phyloP scores from a whole-genome alignment of 2,113 vertebrate genomes.

The Struthio camelus region DNA sequence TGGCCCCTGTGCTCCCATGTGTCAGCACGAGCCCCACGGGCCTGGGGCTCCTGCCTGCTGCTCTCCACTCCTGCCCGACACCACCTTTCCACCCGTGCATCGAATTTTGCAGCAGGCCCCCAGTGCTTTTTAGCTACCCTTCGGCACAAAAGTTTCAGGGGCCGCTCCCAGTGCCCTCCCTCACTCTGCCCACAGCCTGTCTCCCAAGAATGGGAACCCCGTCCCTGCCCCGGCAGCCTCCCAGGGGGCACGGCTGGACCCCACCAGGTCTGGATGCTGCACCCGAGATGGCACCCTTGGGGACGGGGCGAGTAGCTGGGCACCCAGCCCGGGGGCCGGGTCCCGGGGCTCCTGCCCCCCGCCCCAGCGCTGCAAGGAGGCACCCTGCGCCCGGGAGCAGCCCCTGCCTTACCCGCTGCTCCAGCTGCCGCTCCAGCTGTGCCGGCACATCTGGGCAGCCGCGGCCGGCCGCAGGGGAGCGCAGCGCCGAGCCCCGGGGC shows the following conservation, averaged over 20 bases:
- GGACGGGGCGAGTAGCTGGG: neutral
- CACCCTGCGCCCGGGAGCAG: neutral
- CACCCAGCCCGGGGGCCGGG: no score
- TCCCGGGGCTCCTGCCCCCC: no score
- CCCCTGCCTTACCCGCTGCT: slow-evolving; percentile 1
- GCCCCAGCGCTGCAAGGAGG: no score
- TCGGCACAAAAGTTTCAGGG: neutral
- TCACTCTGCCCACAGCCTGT: neutral
- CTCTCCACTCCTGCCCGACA: neutral
- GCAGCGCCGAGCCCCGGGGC: neutral
- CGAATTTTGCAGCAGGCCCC: neutral
- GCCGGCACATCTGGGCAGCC: slow-evolving; percentile 31
- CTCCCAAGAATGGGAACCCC: no score
- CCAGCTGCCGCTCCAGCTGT: neutral
- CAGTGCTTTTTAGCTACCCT: neutral
- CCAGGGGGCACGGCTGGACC: neutral
- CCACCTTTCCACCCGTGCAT: neutral
- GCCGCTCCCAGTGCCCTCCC: neutral
- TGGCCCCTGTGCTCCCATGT: neutral
- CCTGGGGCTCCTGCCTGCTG: neutral
- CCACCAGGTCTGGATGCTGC: neutral
- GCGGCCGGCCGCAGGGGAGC: neutral
- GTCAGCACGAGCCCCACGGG: neutral
- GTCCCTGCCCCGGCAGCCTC: no score
- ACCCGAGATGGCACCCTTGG: neutral